A percentile compares a stretch with the other conserved stretches of the same genome.
Evolutionary conservation across 2,113 vertebrate genomes (phyloP).

Genomic region (Thamnaconus septentrionalis): DNA sequence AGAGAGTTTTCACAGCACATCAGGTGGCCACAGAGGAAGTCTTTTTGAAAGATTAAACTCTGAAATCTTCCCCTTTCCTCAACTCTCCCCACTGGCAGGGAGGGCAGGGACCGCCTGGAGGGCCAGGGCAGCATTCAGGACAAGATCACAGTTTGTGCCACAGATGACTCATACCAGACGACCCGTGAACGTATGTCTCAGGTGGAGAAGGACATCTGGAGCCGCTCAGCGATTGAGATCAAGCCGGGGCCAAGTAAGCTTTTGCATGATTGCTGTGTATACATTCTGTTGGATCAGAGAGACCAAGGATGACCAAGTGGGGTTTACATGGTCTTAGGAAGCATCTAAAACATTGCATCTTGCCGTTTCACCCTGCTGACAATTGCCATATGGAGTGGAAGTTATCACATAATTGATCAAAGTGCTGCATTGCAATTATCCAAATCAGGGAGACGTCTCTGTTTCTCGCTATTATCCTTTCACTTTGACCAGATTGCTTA

Average conservation of each 20-base stretch:
- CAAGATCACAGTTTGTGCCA: conserved; percentile 86
- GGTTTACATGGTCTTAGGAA: conserved; percentile 24
- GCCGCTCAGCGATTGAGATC: conserved; percentile 77
- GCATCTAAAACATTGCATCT: conserved; percentile 33
- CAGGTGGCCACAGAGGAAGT: conserved; percentile 1
- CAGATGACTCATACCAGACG: conserved; percentile 79
- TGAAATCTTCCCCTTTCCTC: not conserved
- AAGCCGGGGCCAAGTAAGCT: conserved; percentile 74
- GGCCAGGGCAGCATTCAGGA: conserved; percentile 84
- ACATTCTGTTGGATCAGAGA: conserved; percentile 4
- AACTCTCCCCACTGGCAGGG: conserved; percentile 45
- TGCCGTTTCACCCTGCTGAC: conserved; percentile 38
- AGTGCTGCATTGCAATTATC: conserved; percentile 45
- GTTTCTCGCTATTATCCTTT: conserved; percentile 44
- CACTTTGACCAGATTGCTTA: conserved; percentile 53
- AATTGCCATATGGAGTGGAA: conserved; percentile 58
- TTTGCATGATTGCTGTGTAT: conserved; percentile 9
- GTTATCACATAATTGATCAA: conserved; percentile 65
- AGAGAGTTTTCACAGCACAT: not conserved
- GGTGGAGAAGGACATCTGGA: conserved; percentile 80
- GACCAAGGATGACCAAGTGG: conserved; percentile 39
- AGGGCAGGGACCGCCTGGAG: conserved; percentile 77
- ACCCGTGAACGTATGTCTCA: conserved; percentile 76
- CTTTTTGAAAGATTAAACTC: not conserved
- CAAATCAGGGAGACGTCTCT: conserved; percentile 26